Evolutionary conservation across 2,888 invertebrate species (phyloP).

Genomic region (Lasioglossum calceatum): DNA sequence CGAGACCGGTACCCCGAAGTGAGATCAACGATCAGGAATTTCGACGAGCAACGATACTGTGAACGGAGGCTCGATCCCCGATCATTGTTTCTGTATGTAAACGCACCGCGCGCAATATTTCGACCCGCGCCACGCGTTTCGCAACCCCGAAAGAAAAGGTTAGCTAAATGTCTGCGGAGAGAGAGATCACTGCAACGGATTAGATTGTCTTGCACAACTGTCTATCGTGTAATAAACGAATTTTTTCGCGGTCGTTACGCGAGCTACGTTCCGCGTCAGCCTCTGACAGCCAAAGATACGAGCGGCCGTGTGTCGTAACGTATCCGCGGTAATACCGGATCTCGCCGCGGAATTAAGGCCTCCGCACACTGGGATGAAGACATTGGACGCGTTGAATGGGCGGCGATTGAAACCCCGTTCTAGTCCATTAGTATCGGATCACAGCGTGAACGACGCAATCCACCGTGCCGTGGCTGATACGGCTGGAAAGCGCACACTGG

Average conservation of each 20-base stretch:
- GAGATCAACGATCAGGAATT: slow-evolving; percentile 4
- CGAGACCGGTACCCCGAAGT: not conserved
- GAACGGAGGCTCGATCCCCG: not conserved
- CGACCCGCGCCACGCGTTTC: slow-evolving; percentile 39
- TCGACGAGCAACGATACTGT: not conserved
- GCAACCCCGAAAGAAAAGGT: slow-evolving; percentile 54
- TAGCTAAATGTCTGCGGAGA: slow-evolving; percentile 61
- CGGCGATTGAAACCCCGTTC: not conserved
- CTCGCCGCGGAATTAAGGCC: slow-evolving; percentile 54
- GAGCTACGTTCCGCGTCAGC: slow-evolving; percentile 38
- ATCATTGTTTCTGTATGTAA: slow-evolving; percentile 8
- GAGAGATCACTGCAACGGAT: slow-evolving; percentile 49
- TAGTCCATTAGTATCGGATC: not conserved
- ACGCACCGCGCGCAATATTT: slow-evolving; percentile 24
- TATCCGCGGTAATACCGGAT: slow-evolving; percentile 66
- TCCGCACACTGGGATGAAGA: slow-evolving; percentile 36
- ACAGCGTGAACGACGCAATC: not conserved
- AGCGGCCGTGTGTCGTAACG: slow-evolving; percentile 56
- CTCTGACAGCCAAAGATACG: slow-evolving; percentile 54
- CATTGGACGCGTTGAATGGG: not conserved
- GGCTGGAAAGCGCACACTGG: not conserved
- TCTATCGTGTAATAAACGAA: slow-evolving; percentile 60
- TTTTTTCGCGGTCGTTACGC: slow-evolving; percentile 47
- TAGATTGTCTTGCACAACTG: slow-evolving; percentile 60
- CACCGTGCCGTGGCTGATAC: not conserved